These are phyloP conservation scores for Diachasma alloeum DNA, from an alignment of 1,140 invertebrate genomes.

Conservation along the genomic window DNA sequence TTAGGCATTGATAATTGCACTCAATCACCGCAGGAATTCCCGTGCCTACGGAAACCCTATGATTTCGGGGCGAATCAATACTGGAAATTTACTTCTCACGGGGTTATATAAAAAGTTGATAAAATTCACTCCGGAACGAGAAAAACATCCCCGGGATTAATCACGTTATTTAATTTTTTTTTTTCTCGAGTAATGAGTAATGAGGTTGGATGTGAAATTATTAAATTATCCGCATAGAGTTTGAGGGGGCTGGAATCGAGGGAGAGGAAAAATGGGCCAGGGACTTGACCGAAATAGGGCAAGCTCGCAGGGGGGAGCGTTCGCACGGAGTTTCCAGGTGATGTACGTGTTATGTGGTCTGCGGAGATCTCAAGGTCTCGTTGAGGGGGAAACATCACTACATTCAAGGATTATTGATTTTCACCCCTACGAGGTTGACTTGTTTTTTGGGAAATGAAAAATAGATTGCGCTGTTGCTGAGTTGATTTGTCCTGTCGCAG, in stretches of 20 bases:
- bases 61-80: constrained; percentile 4
- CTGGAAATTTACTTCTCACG: neutral
- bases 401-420: constrained; percentile 21
- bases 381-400: neutral
- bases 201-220: neutral
- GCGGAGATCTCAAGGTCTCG: neutral
- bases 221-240: neutral
- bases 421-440: neutral
- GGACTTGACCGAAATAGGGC: constrained; percentile 15
- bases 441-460: neutral
- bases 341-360: neutral
- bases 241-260: neutral
- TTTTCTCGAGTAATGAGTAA: too few relatives aligned
- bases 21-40: neutral
- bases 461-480: too few relatives aligned
- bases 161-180: too few relatives aligned
- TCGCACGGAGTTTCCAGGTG: neutral
- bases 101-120: neutral
- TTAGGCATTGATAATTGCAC: neutral
- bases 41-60: constrained; percentile 4
- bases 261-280: constrained; percentile 18
- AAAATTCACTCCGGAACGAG: neutral
- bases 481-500: neutral
- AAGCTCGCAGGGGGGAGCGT: neutral
- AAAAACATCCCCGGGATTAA: too few relatives aligned